Conservation (phyloP, 2,113 vertebrate species). For the Manacus vitellinus region DNA sequence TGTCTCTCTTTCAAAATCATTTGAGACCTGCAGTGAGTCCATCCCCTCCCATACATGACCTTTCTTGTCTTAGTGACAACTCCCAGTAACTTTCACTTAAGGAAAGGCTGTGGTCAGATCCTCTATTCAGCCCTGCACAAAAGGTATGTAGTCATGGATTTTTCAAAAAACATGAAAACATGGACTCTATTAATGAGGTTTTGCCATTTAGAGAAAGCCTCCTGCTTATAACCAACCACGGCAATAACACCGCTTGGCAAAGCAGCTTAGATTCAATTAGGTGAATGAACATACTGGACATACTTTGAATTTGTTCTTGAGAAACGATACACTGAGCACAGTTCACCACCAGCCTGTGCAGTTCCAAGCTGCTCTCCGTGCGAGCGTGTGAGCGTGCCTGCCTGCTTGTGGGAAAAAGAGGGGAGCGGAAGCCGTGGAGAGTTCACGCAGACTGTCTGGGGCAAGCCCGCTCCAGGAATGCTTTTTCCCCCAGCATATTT, state of each 20-base stretch:
- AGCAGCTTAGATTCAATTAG: background rate
- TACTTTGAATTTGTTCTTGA: background rate
- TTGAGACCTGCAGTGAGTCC: background rate
- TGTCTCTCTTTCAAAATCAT: background rate
- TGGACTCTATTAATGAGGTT: background rate
- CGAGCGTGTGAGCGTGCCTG: background rate
- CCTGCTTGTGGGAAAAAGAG: background rate
- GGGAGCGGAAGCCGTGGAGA: background rate
- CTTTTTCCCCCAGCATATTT: background rate
- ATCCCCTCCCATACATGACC: fast-evolving
- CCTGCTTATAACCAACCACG: background rate
- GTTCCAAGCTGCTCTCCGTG: background rate
- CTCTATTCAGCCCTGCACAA: fast-evolving
- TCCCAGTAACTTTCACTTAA: background rate
- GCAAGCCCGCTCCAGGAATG: background rate
- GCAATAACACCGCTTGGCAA: background rate
- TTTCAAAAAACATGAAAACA: background rate
- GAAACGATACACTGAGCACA: background rate
- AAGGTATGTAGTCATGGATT: background rate
- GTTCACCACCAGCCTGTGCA: background rate
- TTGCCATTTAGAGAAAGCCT: background rate
- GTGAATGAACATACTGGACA: background rate
- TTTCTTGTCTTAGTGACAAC: background rate
- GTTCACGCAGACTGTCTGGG: background rate
- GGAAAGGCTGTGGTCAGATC: background rate